Conservation (phyloP, 1,140 invertebrate genomes). For the Nautilus pompilius region DNA sequence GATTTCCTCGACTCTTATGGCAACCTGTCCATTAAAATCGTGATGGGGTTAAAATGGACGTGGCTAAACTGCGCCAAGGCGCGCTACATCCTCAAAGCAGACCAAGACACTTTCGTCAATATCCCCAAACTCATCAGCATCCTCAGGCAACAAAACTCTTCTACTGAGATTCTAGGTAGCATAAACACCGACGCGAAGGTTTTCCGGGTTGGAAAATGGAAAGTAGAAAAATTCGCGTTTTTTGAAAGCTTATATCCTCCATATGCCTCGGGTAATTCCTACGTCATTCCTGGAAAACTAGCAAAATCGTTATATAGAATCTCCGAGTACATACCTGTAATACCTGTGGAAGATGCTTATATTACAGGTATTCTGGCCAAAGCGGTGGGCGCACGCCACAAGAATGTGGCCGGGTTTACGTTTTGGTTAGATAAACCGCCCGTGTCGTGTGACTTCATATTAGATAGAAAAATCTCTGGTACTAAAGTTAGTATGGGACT, state of each 20-base stretch:
- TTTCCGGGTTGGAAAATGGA: conserved; percentile 36
- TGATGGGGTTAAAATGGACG: conserved; percentile 28
- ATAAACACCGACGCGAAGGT: conserved; percentile 23
- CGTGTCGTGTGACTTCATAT: conserved; percentile 19
- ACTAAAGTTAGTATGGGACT: conserved; percentile 16
- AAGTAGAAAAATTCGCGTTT: conserved; percentile 28
- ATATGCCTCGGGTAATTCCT: conserved; percentile 39
- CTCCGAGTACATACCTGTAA: conserved; percentile 32
- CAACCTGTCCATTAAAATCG: conserved; percentile 21
- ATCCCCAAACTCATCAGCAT: conserved; percentile 27
- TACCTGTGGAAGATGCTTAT: conserved; percentile 56
- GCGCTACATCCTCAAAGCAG: conserved; percentile 17
- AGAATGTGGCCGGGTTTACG: conserved; percentile 19
- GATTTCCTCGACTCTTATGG: conserved; percentile 24
- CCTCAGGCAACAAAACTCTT: conserved; percentile 11
- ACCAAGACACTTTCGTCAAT: conserved; percentile 62
- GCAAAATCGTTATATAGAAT: conserved; percentile 22
- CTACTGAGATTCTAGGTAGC: conserved; percentile 11
- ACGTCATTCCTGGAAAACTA: conserved; percentile 35
- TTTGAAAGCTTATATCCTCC: conserved; percentile 35
- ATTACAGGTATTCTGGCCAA: conserved; percentile 53
- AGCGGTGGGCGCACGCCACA: conserved; percentile 19
- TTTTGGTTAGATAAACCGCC: conserved; percentile 15
- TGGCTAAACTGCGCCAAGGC: conserved; percentile 13
- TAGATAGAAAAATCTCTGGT: conserved; percentile 12